A percentile compares a stretch with the other conserved stretches of the same genome.
These are phyloP conservation scores for Drosophila asahinai DNA, from an alignment of 1,140 invertebrate species.

Conservation along the genomic window DNA sequence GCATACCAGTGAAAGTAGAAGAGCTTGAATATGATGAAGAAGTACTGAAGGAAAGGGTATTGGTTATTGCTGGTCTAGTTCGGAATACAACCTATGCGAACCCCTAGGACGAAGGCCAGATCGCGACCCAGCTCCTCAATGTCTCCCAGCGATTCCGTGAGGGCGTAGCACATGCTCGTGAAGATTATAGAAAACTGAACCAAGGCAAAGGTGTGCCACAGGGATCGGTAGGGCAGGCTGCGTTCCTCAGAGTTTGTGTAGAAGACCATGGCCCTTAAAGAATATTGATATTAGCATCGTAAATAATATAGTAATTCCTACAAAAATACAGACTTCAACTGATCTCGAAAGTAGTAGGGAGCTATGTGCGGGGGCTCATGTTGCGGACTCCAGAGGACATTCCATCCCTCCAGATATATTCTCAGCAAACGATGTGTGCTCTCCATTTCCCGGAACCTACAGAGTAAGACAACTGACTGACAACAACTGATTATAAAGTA, in stretches of 20 bases:
- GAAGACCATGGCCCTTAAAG: conserved; percentile 19
- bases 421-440: not conserved
- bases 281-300: too few relatives aligned
- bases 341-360: not conserved
- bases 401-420: not conserved
- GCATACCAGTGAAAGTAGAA: conserved; percentile 24
- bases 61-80: not conserved
- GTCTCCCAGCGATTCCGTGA: conserved; percentile 28
- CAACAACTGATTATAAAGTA: not conserved
- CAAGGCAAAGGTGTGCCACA: conserved; percentile 28
- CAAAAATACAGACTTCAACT: conserved; percentile 2
- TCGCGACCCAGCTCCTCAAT: conserved; percentile 46
- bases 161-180: not conserved
- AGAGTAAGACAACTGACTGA: not conserved
- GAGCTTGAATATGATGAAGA: conserved; percentile 1
- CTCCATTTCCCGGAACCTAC: not conserved
- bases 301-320: too few relatives aligned
- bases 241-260: conserved; percentile 34
- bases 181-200: not conserved
- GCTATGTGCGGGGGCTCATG: not conserved
- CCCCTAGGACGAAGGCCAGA: conserved; percentile 24
- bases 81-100: not conserved
- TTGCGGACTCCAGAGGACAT: not conserved
- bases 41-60: not conserved
- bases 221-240: not conserved